Evolutionary conservation across 2,113 vertebrate genomes (phyloP), one percentile per base, ranked within the genome.

Genomic region (Plectropomus leopardus): DNA sequence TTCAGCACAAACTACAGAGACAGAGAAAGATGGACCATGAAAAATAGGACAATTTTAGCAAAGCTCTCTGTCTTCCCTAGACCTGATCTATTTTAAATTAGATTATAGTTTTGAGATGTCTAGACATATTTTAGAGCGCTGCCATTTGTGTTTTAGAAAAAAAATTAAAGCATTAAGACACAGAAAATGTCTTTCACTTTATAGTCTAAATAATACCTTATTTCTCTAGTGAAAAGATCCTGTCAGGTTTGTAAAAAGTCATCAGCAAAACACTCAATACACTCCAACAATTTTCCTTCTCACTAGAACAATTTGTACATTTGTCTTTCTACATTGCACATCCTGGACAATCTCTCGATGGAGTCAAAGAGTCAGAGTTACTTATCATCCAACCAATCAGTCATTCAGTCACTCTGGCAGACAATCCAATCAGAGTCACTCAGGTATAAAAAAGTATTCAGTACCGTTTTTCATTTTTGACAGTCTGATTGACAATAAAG

Each of bases 401-500:
- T 55, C 68, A 36, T 44, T 65, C 51, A 60, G 36, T 68, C 60
- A 59, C 40, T n/a, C 63, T 58, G 50, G 42, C 30, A 67, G 53
- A 80, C 61, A 59, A 68, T 68, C 55, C 65, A 54, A 48, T 74
- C 55, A 51, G 24, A 76, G 28, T 51, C 47, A 80, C 66, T 42
- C 23, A 63, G 21, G 70, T 36, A 68, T 26, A 75, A 42, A 79
- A 69, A 28, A 53, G 5, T 36, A 19, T 36, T 3, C 21, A 17
- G 23, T 58, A 14, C 6, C 36, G 5, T 54, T 60, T 60, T 50
- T 58, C 4, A 34, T 45, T 53, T 57, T 23, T 47, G 51, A 36
- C 67, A 59, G 26, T 51, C 15, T 60, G 54, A 42, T 42, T 67
- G 70, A 63, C 80, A 82, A 59, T 44, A 17, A 42, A 57, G 11